Percentiles rank a stretch among this genome's conserved stretches.
Conservation (phyloP, 2,113 vertebrate species). For the Pteropus alecto region DNA sequence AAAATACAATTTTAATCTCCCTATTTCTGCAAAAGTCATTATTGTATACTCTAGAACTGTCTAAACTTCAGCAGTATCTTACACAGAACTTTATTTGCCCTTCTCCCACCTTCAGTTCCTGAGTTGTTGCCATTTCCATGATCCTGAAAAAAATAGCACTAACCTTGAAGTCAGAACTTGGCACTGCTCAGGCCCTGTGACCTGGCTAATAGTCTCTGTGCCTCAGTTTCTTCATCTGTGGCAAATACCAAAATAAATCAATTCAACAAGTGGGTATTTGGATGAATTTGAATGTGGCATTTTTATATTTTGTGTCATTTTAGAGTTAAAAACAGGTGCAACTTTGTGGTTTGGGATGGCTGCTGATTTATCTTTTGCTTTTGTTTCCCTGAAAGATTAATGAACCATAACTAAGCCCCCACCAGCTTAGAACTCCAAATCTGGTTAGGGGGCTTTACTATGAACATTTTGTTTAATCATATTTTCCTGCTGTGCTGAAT, state of each 20-base stretch:
- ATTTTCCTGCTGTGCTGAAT: conserved; percentile 42
- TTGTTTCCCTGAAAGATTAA: conserved; percentile 52
- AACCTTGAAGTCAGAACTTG: neutral
- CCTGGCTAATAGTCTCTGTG: neutral
- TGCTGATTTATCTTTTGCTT: conserved; percentile 39
- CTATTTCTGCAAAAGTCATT: neutral
- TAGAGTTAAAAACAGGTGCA: conserved; percentile 25
- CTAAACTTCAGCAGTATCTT: neutral
- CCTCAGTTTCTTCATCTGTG: conserved; percentile 46
- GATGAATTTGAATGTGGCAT: neutral
- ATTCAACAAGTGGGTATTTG: neutral
- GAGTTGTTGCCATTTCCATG: neutral
- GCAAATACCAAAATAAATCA: neutral
- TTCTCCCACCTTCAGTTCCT: neutral
- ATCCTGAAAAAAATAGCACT: neutral
- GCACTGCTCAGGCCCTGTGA: neutral
- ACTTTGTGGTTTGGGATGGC: neutral
- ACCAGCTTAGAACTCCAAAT: conserved; percentile 11
- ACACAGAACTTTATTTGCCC: neutral
- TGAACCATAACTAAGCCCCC: conserved; percentile 8
- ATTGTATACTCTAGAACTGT: neutral
- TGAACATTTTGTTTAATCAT: conserved; percentile 10
- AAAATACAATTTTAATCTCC: conserved; percentile 13
- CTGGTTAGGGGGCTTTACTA: conserved; percentile 14
- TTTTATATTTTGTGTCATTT: conserved; percentile 37